Conservation (phyloP, 2,113 vertebrate genomes). For the Saccopteryx bilineata region DNA sequence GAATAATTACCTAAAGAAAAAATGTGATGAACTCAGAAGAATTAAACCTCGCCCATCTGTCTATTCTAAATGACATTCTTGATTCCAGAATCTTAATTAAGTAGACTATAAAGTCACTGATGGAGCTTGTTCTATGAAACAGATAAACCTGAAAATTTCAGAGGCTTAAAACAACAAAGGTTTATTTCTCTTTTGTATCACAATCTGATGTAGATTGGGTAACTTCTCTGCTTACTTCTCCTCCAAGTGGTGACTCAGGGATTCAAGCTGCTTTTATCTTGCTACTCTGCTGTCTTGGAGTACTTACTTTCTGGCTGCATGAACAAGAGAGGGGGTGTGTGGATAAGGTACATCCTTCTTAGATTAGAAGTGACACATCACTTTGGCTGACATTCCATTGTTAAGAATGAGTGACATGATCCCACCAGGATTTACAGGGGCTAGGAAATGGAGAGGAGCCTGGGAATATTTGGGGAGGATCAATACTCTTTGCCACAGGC, state of each 20-base stretch:
- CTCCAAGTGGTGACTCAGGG: background rate
- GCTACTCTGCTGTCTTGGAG: background rate
- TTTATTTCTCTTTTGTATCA: background rate
- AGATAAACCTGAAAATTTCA: conserved; percentile 17
- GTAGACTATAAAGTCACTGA: background rate
- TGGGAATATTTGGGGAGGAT: background rate
- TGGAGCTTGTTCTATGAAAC: background rate
- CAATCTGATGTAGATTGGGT: background rate
- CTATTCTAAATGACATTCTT: conserved; percentile 32
- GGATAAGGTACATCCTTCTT: background rate
- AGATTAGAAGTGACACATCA: background rate
- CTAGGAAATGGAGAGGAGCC: background rate
- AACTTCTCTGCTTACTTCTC: background rate
- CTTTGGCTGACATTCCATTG: background rate
- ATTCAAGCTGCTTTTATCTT: background rate
- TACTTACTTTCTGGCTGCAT: background rate
- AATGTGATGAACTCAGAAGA: background rate
- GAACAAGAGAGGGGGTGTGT: background rate
- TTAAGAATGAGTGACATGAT: background rate
- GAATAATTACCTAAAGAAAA: background rate
- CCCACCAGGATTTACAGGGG: background rate
- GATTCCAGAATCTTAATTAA: background rate
- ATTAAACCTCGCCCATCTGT: background rate
- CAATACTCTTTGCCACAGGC: background rate
- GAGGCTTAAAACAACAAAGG: background rate